Conservation (phyloP, 2,888 invertebrate genomes). For the Himalopsyche japonica region DNA sequence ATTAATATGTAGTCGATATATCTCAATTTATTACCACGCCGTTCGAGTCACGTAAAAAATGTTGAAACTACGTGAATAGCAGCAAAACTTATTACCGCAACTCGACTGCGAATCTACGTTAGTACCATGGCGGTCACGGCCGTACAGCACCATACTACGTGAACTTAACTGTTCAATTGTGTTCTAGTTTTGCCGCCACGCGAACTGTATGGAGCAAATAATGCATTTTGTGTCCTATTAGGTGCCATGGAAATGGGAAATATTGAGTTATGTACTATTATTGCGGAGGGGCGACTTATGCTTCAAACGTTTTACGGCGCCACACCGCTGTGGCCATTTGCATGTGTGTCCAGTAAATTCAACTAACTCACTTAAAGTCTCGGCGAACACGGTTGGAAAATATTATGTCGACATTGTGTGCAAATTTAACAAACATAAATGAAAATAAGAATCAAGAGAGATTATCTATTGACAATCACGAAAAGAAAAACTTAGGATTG, state of each 20-base stretch:
- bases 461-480: too few species aligned
- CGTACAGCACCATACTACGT: background rate
- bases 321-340: background rate
- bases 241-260: background rate
- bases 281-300: background rate
- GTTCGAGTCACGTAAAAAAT: background rate
- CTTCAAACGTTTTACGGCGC: background rate
- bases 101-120: background rate
- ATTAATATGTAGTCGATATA: background rate
- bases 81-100: background rate
- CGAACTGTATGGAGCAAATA: background rate
- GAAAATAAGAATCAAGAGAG: too few species aligned
- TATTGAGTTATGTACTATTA: background rate
- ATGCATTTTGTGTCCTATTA: background rate
- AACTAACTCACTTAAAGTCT: background rate
- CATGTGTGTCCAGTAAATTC: background rate
- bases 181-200: background rate
- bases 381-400: background rate
- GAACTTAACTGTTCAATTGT: background rate
- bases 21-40: background rate
- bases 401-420: background rate
- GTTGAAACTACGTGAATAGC: background rate
- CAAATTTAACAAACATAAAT: too few species aligned
- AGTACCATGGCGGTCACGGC: background rate
- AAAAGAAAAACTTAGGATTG: too few species aligned